Conservation (phyloP, 2,888 invertebrate genomes). For the Drosophila helvetica region DNA sequence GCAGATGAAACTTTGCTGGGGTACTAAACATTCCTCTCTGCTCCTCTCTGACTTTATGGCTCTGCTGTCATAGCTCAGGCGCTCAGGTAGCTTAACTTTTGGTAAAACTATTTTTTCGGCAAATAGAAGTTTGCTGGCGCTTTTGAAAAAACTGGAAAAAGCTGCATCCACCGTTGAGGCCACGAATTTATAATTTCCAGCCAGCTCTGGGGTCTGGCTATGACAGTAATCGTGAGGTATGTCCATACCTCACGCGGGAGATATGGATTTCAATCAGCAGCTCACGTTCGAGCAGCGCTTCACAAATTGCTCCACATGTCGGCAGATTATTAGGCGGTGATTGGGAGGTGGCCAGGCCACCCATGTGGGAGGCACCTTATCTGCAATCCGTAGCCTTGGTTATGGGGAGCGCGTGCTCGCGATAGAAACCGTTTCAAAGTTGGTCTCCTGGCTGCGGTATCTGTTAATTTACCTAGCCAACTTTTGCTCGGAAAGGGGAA, state of each 20-base stretch:
- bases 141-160: slow-evolving; percentile 15
- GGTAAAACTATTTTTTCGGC: slow-evolving; percentile 46
- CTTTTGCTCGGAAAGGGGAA: slow-evolving; percentile 24
- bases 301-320: slow-evolving; percentile 55
- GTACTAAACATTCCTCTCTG: slow-evolving; percentile 39
- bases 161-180: neutral
- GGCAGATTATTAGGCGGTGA: slow-evolving; percentile 41
- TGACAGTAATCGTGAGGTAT: neutral
- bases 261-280: slow-evolving; percentile 39
- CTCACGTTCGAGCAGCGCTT: slow-evolving; percentile 44
- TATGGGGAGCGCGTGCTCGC: slow-evolving; percentile 41
- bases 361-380: slow-evolving; percentile 6
- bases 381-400: slow-evolving; percentile 37
- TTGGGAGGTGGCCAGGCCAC: neutral
- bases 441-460: slow-evolving; percentile 13
- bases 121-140: slow-evolving; percentile 48
- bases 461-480: slow-evolving; percentile 24
- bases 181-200: neutral
- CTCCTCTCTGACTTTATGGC: slow-evolving; percentile 32
- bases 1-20: slow-evolving; percentile 11
- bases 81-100: slow-evolving; percentile 47
- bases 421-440: slow-evolving; percentile 49
- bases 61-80: slow-evolving; percentile 50
- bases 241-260: neutral
- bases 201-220: neutral